phyloP scores from a whole-genome alignment of 2,797 vertebrate species.

The Pseudopleuronectes americanus region DNA sequence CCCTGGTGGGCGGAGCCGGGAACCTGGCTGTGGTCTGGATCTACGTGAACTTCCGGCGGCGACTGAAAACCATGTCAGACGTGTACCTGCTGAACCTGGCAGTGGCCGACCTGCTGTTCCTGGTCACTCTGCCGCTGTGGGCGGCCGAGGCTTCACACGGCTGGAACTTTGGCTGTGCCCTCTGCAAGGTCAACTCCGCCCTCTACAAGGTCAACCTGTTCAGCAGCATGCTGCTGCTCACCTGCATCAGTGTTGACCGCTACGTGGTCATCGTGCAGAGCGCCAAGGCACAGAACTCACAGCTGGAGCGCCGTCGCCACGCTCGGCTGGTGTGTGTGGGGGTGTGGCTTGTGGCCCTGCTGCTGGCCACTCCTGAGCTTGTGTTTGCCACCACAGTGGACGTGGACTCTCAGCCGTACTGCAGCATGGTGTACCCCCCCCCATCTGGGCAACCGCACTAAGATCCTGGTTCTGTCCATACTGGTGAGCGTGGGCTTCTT shows the following conservation, averaged over 20 bases:
- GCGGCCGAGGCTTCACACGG: slow-evolving; percentile 79
- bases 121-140: slow-evolving; percentile 91
- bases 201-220: slow-evolving; percentile 92
- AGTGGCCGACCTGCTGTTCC: slow-evolving; percentile 88
- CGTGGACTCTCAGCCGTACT: slow-evolving; percentile 49
- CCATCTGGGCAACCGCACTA: slow-evolving; percentile 64
- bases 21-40: slow-evolving; percentile 87
- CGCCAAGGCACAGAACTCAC: slow-evolving; percentile 79
- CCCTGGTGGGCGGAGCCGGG: slow-evolving; percentile 81
- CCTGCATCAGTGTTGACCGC: slow-evolving; percentile 90
- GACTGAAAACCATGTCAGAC: slow-evolving; percentile 89
- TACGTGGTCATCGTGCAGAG: slow-evolving; percentile 87
- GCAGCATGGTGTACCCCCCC: slow-evolving; percentile 81
- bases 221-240: slow-evolving; percentile 88
- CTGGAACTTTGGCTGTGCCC: slow-evolving; percentile 83
- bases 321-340: slow-evolving; percentile 81
- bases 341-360: slow-evolving; percentile 83
- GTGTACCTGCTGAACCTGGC: slow-evolving; percentile 89
- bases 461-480: slow-evolving; percentile 79
- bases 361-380: slow-evolving; percentile 86
- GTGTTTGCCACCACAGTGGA: slow-evolving; percentile 63
- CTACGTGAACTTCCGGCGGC: slow-evolving; percentile 82
- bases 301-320: slow-evolving; percentile 72
- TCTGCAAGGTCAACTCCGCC: slow-evolving; percentile 86
- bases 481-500: slow-evolving; percentile 89